A percentile compares a stretch with the other conserved stretches of the same genome.
Conservation (phyloP, 2,113 vertebrate genomes). For the Thunnus maccoyii region DNA sequence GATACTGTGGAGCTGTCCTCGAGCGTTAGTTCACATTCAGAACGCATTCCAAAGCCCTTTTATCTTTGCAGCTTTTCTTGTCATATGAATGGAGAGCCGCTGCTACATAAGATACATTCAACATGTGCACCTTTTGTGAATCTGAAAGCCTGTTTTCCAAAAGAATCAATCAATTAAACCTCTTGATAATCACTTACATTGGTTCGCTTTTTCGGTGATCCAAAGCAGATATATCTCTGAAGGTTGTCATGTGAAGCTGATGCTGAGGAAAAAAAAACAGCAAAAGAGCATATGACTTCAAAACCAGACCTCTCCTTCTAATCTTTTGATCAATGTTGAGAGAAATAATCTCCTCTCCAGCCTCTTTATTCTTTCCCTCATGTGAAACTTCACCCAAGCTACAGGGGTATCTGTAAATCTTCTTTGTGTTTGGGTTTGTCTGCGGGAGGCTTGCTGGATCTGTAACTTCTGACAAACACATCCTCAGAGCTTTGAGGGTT, state of each 20-base stretch:
- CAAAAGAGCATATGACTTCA: constrained; percentile 26
- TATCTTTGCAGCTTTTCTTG: constrained; percentile 2
- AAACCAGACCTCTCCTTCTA: constrained; percentile 53
- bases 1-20: background rate
- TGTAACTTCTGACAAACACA: constrained; percentile 52
- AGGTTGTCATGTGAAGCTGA: constrained; percentile 2
- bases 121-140: constrained; percentile 3
- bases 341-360: constrained; percentile 50
- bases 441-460: constrained; percentile 45
- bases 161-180: constrained; percentile 19
- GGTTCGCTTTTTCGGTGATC: constrained; percentile 39
- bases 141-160: background rate
- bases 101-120: constrained; percentile 1
- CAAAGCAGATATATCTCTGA: constrained; percentile 10
- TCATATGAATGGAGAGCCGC: background rate
- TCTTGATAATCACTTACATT: constrained; percentile 16
- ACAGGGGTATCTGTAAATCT: constrained; percentile 66
- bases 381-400: constrained; percentile 52
- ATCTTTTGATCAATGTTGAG: constrained; percentile 54
- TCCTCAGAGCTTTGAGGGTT: constrained; percentile 42
- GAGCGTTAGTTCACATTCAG: background rate
- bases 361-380: constrained; percentile 46
- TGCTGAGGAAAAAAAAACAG: constrained; percentile 20
- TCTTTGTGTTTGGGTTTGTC: constrained; percentile 73
- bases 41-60: constrained; percentile 6